Evolutionary conservation across 92 coral and sea anemone genomes (phyloP).

Genomic region (Porites lobata): DNA sequence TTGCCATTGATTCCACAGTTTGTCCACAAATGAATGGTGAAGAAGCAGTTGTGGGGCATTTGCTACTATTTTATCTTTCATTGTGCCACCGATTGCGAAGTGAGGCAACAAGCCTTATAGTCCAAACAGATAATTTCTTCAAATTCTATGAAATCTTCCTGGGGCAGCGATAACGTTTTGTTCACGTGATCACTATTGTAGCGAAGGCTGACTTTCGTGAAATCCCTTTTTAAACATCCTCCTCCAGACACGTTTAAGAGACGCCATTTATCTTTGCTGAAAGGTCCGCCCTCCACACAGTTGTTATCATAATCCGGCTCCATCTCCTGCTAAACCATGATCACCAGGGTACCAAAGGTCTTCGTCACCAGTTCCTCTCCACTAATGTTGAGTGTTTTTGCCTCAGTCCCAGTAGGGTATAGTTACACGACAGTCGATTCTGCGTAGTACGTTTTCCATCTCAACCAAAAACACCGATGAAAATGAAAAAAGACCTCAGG

Average conservation of each 20-base stretch:
- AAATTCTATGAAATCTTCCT: slow-evolving; percentile 53
- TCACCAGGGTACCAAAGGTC: slow-evolving; percentile 57
- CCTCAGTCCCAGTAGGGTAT: slow-evolving; percentile 71
- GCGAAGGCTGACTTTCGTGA: slow-evolving; percentile 12
- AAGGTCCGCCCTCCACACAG: slow-evolving; percentile 65
- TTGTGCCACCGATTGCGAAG: slow-evolving; percentile 67
- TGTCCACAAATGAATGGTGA: slow-evolving; percentile 91
- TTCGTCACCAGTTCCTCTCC: slow-evolving; percentile 37
- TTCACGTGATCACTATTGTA: slow-evolving; percentile 36
- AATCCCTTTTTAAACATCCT: slow-evolving; percentile 51
- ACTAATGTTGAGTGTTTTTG: slow-evolving; percentile 50
- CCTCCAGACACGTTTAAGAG: slow-evolving; percentile 30
- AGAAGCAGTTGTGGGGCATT: slow-evolving; percentile 87
- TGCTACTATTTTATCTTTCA: slow-evolving; percentile 59
- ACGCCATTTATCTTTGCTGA: slow-evolving; percentile 40
- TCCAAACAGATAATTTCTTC: slow-evolving; percentile 56
- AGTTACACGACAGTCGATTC: slow-evolving; percentile 64
- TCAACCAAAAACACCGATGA: slow-evolving; percentile 63
- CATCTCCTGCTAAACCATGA: slow-evolving; percentile 67
- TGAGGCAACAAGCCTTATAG: slow-evolving; percentile 63
- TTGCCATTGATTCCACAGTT: slow-evolving; percentile 91
- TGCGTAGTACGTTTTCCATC: slow-evolving; percentile 53
- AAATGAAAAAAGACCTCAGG: slow-evolving; percentile 63
- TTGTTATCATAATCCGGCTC: background rate
- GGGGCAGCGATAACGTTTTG: slow-evolving; percentile 31